Conservation (phyloP, 2,888 invertebrate genomes). For the Eupeodes latifasciatus region DNA sequence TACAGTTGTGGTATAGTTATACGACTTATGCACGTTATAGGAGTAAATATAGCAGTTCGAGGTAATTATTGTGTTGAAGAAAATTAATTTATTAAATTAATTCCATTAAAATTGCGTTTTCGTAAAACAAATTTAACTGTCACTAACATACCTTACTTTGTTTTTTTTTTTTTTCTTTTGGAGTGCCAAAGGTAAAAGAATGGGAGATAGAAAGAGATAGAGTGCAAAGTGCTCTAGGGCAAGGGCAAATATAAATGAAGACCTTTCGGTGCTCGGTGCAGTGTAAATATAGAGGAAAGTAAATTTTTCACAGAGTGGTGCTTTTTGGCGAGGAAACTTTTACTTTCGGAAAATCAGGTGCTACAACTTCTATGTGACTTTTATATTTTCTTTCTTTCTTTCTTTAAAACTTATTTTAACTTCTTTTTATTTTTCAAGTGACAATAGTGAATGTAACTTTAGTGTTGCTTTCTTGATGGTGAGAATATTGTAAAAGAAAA, state of each 20-base stretch:
- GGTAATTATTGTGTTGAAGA: conserved; percentile 43
- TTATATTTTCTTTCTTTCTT: conserved; percentile 17
- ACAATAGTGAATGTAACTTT: conserved; percentile 31
- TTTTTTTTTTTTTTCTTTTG: background rate
- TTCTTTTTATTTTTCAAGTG: conserved; percentile 11
- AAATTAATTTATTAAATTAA: conserved; percentile 63
- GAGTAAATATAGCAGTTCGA: background rate
- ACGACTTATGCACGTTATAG: background rate
- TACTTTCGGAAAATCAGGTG: conserved; percentile 22
- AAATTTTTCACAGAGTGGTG: background rate
- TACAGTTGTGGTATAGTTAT: background rate
- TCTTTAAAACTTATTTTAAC: background rate
- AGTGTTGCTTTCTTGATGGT: background rate
- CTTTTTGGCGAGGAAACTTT: conserved; percentile 1
- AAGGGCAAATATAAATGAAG: background rate
- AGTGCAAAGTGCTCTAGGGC: no score
- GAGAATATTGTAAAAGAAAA: conserved; percentile 7
- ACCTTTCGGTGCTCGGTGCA: background rate
- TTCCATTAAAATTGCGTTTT: conserved; percentile 45
- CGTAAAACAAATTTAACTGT: conserved; percentile 49
- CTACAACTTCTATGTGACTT: background rate
- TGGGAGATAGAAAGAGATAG: no score
- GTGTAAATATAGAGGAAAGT: background rate
- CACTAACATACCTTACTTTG: conserved; percentile 30
- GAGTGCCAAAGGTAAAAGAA: background rate